Percentiles rank a stretch among this genome's conserved stretches.
Evolutionary conservation across 2,113 vertebrate species (phyloP).

Genomic region (Anhinga anhinga): DNA sequence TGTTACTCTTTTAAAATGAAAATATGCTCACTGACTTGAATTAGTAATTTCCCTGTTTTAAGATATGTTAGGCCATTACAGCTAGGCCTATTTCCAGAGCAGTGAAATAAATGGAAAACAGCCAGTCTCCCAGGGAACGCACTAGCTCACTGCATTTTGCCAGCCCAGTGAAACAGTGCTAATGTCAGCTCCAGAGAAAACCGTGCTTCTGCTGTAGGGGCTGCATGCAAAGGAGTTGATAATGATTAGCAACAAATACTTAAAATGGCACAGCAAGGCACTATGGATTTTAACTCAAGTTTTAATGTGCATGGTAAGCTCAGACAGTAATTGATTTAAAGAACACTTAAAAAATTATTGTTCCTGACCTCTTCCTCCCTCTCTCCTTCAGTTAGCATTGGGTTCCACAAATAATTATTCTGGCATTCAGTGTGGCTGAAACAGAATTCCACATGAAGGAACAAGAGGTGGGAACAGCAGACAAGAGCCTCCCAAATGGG

Average conservation of each 20-base stretch:
- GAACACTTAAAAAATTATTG: neutral
- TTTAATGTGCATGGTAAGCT: neutral
- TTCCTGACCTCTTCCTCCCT: neutral
- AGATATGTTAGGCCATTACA: slow-evolving; percentile 42
- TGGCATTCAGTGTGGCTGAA: neutral
- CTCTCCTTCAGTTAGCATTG: neutral
- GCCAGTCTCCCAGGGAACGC: slow-evolving; percentile 6
- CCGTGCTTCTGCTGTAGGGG: neutral
- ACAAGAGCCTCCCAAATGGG: neutral
- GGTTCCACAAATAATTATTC: neutral
- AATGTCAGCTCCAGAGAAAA: slow-evolving; percentile 26
- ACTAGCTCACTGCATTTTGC: neutral
- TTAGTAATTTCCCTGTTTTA: slow-evolving; percentile 56
- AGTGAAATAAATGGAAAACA: slow-evolving; percentile 46
- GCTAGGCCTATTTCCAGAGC: slow-evolving; percentile 40
- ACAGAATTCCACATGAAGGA: neutral
- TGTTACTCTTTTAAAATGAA: slow-evolving; percentile 60
- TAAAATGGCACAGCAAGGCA: neutral
- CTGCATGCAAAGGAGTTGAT: neutral
- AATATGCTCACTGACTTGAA: slow-evolving; percentile 53
- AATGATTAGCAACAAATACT: neutral
- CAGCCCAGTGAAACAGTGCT: slow-evolving; percentile 8
- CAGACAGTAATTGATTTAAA: neutral
- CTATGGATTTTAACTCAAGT: neutral
- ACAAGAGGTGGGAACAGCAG: neutral